Evolutionary conservation across 2,797 vertebrate genomes (phyloP), one percentile per base, ranked within the genome.

Genomic region (Podarcis siculus): DNA sequence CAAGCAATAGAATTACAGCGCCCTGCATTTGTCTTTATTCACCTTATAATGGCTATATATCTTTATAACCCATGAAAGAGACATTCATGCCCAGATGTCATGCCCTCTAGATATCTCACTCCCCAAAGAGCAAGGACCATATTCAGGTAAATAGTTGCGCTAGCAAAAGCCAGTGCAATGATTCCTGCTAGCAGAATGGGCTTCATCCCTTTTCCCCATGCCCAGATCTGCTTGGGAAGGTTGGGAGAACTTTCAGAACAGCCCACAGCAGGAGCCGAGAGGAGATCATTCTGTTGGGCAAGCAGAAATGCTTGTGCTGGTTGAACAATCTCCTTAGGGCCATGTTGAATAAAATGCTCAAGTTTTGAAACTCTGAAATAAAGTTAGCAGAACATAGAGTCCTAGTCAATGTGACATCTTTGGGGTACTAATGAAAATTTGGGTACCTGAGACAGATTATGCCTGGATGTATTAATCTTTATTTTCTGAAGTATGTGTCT

Each of bases 311-410:
- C 1, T 55, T 55, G 13, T 55, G 49, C 13, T 55, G 49, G 49
- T 15, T 55, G 49, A 55, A 55, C 49, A 15, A 55, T 55, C 49
- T 55, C 49, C 49, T 13, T 55, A 55, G 49, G 13, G 49, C 49
- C 49, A 55, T 55, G 49, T 15, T 55, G 3, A 55, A 55, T 55
- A 15, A 49, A 55, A 55, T 55, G 73, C n/a, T 87, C 82, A 82
- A 32, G 37, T 87, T 87, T 66, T 73, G 79, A 82, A 82, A 73
- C n/a, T 84, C 32, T 58, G 49, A n/a, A 83, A 81, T 87, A 72
- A 87, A 87, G 79, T 75, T 87, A 80, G 69, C 79, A 72, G 67
- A 75, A 82, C 71, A 87, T 21, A 61, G 80, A 64, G 55, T 82
- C 49, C 37, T 42, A 66, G 9, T 35, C 35, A 35, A n/a, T 82